Evolutionary conservation across 2,888 invertebrate species (phyloP).

Genomic region (Drosophila pseudotalamancana): DNA sequence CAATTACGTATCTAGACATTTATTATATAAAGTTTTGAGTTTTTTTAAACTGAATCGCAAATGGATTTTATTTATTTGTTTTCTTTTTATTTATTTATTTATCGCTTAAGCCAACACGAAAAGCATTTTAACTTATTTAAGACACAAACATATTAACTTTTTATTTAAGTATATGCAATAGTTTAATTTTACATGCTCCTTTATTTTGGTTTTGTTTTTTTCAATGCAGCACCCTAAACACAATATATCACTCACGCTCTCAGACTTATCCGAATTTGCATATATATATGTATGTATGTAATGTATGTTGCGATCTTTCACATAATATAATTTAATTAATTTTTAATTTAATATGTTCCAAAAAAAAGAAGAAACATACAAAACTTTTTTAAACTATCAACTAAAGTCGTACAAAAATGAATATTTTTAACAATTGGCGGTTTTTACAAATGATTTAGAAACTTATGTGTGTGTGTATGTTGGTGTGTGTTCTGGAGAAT

Average conservation of each 20-base stretch:
- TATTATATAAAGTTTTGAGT: slow-evolving; percentile 12
- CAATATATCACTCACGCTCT: slow-evolving; percentile 84
- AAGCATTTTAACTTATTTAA: slow-evolving; percentile 63
- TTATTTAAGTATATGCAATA: slow-evolving; percentile 32
- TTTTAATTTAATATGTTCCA: slow-evolving; percentile 14
- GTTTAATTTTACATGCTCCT: slow-evolving; percentile 42
- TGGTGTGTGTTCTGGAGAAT: slow-evolving; percentile 6
- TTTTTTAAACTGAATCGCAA: slow-evolving; percentile 17
- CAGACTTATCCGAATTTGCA: slow-evolving; percentile 84
- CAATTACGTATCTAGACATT: slow-evolving; percentile 39
- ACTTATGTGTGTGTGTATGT: slow-evolving; percentile 48
- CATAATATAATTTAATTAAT: slow-evolving; percentile 22
- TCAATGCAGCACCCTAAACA: slow-evolving; percentile 83
- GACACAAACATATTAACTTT: slow-evolving; percentile 59
- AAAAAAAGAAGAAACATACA: slow-evolving; percentile 10
- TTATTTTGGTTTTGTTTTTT: background rate
- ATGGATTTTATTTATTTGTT: slow-evolving; percentile 6
- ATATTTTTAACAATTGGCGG: slow-evolving; percentile 31
- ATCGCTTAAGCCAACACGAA: slow-evolving; percentile 48
- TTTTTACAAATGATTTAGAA: slow-evolving; percentile 63
- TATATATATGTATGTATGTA: slow-evolving; percentile 37
- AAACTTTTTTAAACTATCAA: slow-evolving; percentile 18
- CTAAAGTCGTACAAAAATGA: slow-evolving; percentile 48
- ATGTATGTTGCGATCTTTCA: slow-evolving; percentile 13
- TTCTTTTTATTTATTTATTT: slow-evolving; percentile 29